These are phyloP conservation scores for Linepithema humile DNA, from an alignment of 1,140 invertebrate species.

Conservation along the genomic window DNA sequence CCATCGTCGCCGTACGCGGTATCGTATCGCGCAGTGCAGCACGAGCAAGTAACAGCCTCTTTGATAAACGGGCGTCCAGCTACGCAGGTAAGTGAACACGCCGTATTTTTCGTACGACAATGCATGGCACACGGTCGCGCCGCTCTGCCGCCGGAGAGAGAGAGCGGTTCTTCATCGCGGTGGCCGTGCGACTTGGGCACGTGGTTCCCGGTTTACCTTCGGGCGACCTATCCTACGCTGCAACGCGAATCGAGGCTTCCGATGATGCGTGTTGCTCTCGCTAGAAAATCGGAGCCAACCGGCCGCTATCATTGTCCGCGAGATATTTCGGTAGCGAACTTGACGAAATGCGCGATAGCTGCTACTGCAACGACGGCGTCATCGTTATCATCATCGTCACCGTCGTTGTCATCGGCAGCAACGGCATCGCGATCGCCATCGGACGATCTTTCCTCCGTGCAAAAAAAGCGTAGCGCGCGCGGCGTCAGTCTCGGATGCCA, in stretches of 20 bases:
- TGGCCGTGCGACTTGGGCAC: not conserved
- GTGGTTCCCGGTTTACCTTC: not conserved
- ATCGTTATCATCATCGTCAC: not conserved
- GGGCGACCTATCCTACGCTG: not conserved
- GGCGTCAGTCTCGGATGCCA: conserved; percentile 83
- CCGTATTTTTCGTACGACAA: not conserved
- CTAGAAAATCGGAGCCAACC: not conserved
- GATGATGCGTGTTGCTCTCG: not conserved
- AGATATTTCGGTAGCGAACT: not conserved
- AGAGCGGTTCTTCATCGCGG: conserved; percentile 1
- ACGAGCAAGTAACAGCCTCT: not conserved
- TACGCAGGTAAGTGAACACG: conserved; percentile 63
- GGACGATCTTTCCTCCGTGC: conserved; percentile 49
- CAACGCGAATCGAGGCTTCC: not conserved
- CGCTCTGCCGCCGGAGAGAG: not conserved
- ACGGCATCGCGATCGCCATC: conserved; percentile 24
- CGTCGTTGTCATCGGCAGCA: not conserved
- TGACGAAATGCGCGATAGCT: not conserved
- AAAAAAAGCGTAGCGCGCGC: conserved; percentile 72
- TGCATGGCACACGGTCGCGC: not conserved
- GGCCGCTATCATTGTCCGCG: too few species aligned
- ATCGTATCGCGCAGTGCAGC: not conserved
- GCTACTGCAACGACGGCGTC: not conserved
- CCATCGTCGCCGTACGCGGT: conserved; percentile 67
- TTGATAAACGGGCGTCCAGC: conserved; percentile 15